phyloP scores from a whole-genome alignment of 35 echinoderm and acorn worm species.

The Holothuria glaberrima region DNA sequence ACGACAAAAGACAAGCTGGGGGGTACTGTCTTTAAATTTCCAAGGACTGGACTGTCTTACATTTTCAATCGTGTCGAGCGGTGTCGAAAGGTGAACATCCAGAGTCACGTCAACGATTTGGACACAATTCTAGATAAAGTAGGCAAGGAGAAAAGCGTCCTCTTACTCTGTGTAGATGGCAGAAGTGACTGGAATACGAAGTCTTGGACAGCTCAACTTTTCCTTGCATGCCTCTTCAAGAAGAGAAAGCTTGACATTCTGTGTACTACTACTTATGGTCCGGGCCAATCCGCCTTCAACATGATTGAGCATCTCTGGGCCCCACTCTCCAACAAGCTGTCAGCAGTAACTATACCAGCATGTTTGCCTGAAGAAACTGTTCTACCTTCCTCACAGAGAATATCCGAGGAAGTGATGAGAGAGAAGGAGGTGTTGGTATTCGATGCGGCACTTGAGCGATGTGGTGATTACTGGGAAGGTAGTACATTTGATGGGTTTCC shows the following conservation, averaged over 20 bases:
- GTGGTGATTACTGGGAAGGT: neutral
- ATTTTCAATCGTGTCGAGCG: neutral
- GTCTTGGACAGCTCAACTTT: neutral
- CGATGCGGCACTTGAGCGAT: neutral
- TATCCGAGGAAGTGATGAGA: neutral
- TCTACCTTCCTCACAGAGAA: too few relatives aligned
- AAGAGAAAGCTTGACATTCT: neutral
- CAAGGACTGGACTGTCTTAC: neutral
- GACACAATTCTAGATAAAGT: neutral
- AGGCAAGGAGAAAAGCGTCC: neutral
- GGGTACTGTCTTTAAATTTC: neutral
- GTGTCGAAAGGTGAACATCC: neutral
- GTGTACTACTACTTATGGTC: neutral
- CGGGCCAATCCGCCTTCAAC: constrained; percentile 27
- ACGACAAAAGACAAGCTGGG: neutral
- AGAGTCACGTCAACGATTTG: constrained; percentile 1
- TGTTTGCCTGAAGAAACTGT: neutral
- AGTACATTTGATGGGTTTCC: neutral
- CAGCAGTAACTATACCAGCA: constrained; percentile 19
- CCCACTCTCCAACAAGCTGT: constrained; percentile 11
- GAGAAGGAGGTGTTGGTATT: neutral
- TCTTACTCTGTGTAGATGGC: neutral
- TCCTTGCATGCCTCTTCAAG: neutral
- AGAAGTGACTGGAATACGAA: constrained; percentile 5
- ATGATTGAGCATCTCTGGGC: constrained; percentile 35